These are phyloP conservation scores for Nyctereutes procyonoides DNA, from an alignment of 2,113 vertebrate species.

Conservation along the genomic window DNA sequence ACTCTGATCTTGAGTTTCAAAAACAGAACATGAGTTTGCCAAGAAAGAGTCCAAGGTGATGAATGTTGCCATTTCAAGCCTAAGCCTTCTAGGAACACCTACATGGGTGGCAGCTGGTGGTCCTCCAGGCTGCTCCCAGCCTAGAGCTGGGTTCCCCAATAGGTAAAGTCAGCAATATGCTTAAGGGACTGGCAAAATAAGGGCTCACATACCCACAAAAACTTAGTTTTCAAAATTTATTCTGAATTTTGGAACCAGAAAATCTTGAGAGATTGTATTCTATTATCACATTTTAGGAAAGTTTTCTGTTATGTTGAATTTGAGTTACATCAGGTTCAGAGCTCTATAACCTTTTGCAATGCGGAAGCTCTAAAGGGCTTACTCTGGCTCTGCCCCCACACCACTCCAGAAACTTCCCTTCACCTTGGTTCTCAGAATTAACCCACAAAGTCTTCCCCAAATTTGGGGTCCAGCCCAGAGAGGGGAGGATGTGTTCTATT, in stretches of 20 bases:
- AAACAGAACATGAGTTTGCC: neutral
- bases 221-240: slow-evolving; percentile 42
- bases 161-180: neutral
- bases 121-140: neutral
- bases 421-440: neutral
- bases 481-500: neutral
- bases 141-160: neutral
- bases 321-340: neutral
- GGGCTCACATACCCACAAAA: neutral
- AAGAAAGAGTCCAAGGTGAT: slow-evolving; percentile 20
- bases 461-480: neutral
- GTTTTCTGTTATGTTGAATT: slow-evolving; percentile 13
- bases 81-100: neutral
- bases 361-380: neutral
- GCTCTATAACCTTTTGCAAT: neutral
- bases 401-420: neutral
- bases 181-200: neutral
- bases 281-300: neutral
- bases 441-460: neutral
- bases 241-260: neutral
- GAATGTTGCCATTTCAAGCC: neutral
- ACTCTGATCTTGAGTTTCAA: neutral
- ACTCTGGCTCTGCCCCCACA: neutral
- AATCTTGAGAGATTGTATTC: neutral
- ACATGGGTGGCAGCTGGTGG: neutral